These are phyloP conservation scores for Artemia sinica DNA, from an alignment of 2,888 invertebrate genomes.

Conservation along the genomic window DNA sequence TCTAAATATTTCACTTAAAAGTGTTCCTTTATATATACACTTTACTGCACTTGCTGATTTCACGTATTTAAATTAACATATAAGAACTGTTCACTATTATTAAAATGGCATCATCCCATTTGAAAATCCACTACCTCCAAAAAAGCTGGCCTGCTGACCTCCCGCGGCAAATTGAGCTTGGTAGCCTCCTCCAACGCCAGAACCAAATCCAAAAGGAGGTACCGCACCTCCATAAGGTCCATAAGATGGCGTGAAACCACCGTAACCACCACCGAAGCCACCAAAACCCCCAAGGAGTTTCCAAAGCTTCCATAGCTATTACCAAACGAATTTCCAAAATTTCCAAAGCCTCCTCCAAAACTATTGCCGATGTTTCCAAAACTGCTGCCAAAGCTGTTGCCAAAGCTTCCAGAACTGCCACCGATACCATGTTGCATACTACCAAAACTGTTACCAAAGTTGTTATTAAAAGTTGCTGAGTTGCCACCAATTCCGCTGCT, in stretches of 20 bases:
- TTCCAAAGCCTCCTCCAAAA: slow-evolving; percentile 1
- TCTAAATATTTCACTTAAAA: too few relatives aligned
- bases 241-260: neutral
- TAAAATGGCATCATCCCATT: neutral
- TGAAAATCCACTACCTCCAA: neutral
- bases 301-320: neutral
- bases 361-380: neutral
- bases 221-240: slow-evolving; percentile 6
- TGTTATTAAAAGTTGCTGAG: neutral
- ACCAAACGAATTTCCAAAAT: neutral
- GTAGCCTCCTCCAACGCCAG: neutral
- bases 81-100: neutral
- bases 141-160: neutral
- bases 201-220: neutral
- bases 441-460: neutral
- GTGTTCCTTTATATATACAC: too few relatives aligned
- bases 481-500: neutral
- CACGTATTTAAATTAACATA: too few relatives aligned
- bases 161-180: slow-evolving; percentile 7
- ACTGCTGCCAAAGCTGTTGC: slow-evolving; percentile 2
- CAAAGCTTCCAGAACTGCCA: slow-evolving; percentile 4
- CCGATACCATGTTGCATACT: neutral
- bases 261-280: neutral
- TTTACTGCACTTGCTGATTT: too few relatives aligned
- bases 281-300: neutral